These are phyloP conservation scores for Phrynosoma platyrhinos DNA, from an alignment of 2,113 vertebrate species.

Conservation along the genomic window DNA sequence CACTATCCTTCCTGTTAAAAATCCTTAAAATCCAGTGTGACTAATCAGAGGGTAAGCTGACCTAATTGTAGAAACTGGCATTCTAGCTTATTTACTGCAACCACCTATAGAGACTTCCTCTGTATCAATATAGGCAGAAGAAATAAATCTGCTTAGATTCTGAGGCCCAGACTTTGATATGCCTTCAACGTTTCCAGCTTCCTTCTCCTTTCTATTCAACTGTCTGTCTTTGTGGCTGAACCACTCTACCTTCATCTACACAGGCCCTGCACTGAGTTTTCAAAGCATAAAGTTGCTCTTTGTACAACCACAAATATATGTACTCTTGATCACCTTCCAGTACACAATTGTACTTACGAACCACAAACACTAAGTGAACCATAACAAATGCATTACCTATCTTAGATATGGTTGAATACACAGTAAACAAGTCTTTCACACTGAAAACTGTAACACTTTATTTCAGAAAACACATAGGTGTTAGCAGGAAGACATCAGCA, in stretches of 20 bases:
- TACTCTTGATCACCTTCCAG: constrained; percentile 9
- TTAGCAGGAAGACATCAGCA: too few species aligned
- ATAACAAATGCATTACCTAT: neutral
- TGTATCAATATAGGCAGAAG: neutral
- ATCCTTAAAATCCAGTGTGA: neutral
- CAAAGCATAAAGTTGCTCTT: constrained; percentile 21
- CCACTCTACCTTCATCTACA: neutral
- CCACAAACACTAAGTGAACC: constrained; percentile 4
- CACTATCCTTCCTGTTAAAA: neutral
- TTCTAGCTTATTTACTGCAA: neutral
- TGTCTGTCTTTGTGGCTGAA: neutral
- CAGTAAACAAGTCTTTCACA: too few species aligned
- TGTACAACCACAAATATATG: neutral
- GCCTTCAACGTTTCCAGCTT: neutral
- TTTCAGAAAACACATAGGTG: too few species aligned
- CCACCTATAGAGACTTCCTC: neutral
- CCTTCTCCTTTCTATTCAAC: neutral
- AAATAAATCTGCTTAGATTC: neutral
- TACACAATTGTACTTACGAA: constrained; percentile 6
- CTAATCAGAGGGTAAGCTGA: neutral
- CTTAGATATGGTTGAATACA: neutral
- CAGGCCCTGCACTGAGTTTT: neutral
- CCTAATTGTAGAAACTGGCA: neutral
- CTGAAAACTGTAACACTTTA: too few species aligned
- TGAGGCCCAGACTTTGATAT: neutral